These are phyloP conservation scores for Pocillopora damicornis DNA, from an alignment of 64 coral and sea anemone genomes.

Conservation along the genomic window DNA sequence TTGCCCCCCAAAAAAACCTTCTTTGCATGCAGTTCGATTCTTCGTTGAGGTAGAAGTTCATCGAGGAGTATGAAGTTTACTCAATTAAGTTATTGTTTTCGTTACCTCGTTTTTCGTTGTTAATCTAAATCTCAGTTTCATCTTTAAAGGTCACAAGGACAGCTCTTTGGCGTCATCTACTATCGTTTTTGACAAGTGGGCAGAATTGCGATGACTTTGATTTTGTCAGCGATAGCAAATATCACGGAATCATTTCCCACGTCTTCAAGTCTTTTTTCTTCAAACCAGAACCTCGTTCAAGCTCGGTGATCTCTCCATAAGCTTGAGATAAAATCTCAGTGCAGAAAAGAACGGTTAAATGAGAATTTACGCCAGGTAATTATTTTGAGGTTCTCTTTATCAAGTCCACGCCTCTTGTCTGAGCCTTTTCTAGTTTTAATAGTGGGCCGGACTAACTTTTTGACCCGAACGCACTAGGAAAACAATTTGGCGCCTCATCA, in stretches of 20 bases:
- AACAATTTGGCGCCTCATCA: slow-evolving; percentile 37
- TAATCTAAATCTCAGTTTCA: slow-evolving; percentile 53
- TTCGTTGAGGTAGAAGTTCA: not conserved
- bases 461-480: slow-evolving; percentile 39
- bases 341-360: not conserved
- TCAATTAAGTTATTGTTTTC: slow-evolving; percentile 32
- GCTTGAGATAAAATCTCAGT: not conserved
- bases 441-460: slow-evolving; percentile 47
- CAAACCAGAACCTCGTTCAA: not conserved
- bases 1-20: not conserved
- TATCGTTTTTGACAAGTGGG: slow-evolving; percentile 47
- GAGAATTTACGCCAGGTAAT: not conserved
- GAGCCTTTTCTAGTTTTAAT: slow-evolving; percentile 48
- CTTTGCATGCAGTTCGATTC: not conserved
- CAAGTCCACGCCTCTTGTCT: slow-evolving; percentile 31
- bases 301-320: not conserved
- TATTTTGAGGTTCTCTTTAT: slow-evolving; percentile 18
- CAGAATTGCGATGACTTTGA: slow-evolving; percentile 31
- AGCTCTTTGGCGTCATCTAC: slow-evolving; percentile 47
- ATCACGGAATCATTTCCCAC: slow-evolving; percentile 29
- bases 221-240: slow-evolving; percentile 11
- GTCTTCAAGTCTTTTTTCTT: not conserved
- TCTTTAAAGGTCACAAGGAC: slow-evolving; percentile 33
- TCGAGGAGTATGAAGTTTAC: slow-evolving; percentile 3
- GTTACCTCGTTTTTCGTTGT: slow-evolving; percentile 24